Evolutionary conservation across 2,113 vertebrate species (phyloP).

Genomic region (Dromiciops gliroides): DNA sequence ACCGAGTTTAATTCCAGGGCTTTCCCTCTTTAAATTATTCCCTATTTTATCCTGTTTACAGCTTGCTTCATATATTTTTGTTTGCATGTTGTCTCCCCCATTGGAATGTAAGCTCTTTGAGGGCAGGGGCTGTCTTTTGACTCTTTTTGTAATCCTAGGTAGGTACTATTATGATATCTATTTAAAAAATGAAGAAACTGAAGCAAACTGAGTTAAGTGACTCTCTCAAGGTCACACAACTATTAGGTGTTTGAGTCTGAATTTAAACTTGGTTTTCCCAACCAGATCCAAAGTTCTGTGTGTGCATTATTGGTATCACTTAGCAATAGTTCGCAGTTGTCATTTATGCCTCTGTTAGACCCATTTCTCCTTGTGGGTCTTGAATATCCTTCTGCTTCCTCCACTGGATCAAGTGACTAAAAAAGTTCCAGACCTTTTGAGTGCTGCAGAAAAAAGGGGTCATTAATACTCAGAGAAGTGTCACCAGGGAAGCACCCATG

Average conservation of each 20-base stretch:
- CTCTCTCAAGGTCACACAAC: background rate
- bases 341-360: background rate
- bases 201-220: background rate
- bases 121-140: background rate
- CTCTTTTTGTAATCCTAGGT: background rate
- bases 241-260: background rate
- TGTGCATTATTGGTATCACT: background rate
- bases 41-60: background rate
- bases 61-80: background rate
- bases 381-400: background rate
- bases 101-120: background rate
- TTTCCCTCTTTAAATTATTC: background rate
- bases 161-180: background rate
- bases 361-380: background rate
- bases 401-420: background rate
- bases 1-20: background rate
- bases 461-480: constrained; percentile 26
- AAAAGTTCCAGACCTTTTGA: background rate
- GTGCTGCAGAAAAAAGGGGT: background rate
- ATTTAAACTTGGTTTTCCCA: background rate
- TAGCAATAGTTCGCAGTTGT: background rate
- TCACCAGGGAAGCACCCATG: background rate
- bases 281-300: background rate
- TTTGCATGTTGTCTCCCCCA: background rate
- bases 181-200: background rate